Conservation (phyloP, 2,888 invertebrate genomes). For the Candidula unifasciata region DNA sequence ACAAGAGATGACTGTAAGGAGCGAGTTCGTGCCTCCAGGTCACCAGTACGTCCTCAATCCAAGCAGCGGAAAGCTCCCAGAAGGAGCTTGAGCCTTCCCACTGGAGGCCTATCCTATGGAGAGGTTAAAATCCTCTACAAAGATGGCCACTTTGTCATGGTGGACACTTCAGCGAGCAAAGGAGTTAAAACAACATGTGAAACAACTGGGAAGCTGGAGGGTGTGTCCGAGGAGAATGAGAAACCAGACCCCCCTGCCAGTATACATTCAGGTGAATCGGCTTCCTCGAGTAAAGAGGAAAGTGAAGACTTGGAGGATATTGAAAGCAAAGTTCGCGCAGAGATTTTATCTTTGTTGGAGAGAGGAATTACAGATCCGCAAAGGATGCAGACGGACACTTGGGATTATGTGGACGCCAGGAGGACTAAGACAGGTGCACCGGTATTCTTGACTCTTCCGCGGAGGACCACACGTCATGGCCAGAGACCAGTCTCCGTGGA, state of each 20-base stretch:
- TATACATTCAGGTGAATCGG: not conserved
- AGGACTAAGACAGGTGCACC: not conserved
- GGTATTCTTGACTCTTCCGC: conserved; percentile 36
- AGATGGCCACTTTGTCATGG: conserved; percentile 57
- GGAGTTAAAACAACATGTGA: not conserved
- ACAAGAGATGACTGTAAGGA: conserved; percentile 26
- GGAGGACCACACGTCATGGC: not conserved
- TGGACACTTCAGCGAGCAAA: conserved; percentile 28
- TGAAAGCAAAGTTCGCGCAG: conserved; percentile 56
- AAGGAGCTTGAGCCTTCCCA: conserved; percentile 58
- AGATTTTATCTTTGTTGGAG: conserved; percentile 56
- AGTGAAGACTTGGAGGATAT: conserved; percentile 19
- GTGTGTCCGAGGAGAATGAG: conserved; percentile 16
- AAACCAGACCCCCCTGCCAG: not conserved
- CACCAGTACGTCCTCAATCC: conserved; percentile 35
- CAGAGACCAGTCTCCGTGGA: conserved; percentile 59
- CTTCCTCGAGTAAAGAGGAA: not conserved
- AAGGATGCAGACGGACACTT: not conserved
- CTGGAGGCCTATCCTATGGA: conserved; percentile 55
- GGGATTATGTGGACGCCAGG: not conserved
- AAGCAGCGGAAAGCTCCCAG: conserved; percentile 40
- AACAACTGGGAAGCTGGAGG: not conserved
- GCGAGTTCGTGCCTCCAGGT: conserved; percentile 33
- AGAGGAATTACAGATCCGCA: conserved; percentile 50
- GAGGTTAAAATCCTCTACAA: conserved; percentile 57